These are phyloP conservation scores for Platysternon megacephalum DNA, from an alignment of 2,113 vertebrate species.

Conservation along the genomic window DNA sequence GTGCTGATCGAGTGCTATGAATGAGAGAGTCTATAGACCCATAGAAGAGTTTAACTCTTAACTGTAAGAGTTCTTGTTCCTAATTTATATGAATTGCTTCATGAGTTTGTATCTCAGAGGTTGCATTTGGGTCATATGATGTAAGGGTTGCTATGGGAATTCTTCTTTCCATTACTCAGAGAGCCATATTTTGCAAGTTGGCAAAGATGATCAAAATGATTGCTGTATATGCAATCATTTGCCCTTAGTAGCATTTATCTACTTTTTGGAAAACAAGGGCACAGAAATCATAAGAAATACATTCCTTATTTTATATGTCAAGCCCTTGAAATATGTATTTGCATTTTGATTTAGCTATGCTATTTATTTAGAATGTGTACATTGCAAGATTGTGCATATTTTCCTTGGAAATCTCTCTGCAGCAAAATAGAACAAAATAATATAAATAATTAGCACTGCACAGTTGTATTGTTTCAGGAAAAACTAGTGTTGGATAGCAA, in stretches of 20 bases:
- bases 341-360: neutral
- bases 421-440: neutral
- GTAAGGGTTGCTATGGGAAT: constrained; percentile 32
- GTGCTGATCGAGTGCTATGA: neutral
- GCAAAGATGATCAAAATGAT: neutral
- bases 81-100: constrained; percentile 9
- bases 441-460: neutral
- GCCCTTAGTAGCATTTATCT: neutral
- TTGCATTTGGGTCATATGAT: neutral
- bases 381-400: neutral
- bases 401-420: neutral
- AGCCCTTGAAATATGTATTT: neutral
- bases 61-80: neutral
- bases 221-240: neutral
- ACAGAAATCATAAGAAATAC: neutral
- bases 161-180: neutral
- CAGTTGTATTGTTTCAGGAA: neutral
- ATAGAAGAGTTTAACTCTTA: neutral
- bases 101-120: neutral
- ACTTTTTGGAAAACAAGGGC: neutral
- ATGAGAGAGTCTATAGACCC: neutral
- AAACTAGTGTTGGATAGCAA: neutral
- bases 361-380: neutral
- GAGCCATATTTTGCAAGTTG: neutral
- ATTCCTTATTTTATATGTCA: neutral